A percentile compares a stretch with the other conserved stretches of the same genome.
Evolutionary conservation across 1,140 invertebrate genomes (phyloP).

Genomic region (Drosophila tropicalis): DNA sequence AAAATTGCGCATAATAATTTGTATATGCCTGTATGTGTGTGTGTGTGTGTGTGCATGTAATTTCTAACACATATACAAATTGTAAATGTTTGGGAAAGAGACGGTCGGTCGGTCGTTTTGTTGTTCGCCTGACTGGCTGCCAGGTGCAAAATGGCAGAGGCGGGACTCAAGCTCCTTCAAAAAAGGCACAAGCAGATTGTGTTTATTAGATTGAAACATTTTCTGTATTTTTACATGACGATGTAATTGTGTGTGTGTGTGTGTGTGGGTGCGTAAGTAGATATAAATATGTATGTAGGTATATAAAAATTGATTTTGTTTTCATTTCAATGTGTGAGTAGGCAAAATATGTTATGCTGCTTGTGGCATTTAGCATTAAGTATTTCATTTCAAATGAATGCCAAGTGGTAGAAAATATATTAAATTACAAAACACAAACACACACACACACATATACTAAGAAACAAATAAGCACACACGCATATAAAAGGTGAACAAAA

Average conservation of each 20-base stretch:
- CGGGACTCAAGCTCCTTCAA: background rate
- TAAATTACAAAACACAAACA: conserved; percentile 25
- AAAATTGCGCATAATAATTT: conserved; percentile 23
- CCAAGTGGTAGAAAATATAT: conserved; percentile 23
- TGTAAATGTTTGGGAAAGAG: background rate
- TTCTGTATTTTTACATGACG: conserved; percentile 6
- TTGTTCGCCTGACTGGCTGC: background rate
- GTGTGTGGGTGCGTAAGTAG: conserved; percentile 3
- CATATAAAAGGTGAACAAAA: conserved; percentile 1
- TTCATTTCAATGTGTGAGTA: conserved; percentile 36
- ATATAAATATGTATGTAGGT: background rate
- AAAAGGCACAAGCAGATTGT: conserved; percentile 16
- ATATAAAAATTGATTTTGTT: conserved; percentile 46
- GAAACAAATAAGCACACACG: background rate
- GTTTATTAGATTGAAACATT: conserved; percentile 45
- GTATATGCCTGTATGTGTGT: background rate
- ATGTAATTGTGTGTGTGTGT: background rate
- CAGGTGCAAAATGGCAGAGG: conserved; percentile 45
- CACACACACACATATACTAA: background rate
- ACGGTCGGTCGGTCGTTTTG: background rate
- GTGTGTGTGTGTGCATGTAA: background rate
- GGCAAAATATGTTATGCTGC: conserved; percentile 14
- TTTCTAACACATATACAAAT: background rate
- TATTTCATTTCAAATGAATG: conserved; percentile 29
- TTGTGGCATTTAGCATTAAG: conserved; percentile 14